Percentiles rank a stretch among this genome's conserved stretches.
Evolutionary conservation across 2,113 vertebrate species (phyloP).

Genomic region (Zosterops borbonicus): DNA sequence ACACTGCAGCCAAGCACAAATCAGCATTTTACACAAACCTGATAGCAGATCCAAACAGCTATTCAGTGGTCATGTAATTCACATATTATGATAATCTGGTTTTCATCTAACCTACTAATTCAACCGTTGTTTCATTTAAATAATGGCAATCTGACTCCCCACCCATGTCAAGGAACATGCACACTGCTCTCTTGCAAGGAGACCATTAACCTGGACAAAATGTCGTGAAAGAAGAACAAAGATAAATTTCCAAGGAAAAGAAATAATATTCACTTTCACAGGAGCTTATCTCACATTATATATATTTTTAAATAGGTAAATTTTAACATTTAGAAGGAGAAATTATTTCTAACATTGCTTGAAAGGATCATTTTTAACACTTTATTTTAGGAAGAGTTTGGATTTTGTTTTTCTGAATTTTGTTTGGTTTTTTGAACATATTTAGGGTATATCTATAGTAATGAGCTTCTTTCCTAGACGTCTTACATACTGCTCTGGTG

Average conservation of each 20-base stretch:
- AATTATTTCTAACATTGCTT: not conserved
- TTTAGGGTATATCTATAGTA: not conserved
- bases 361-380: not conserved
- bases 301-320: not conserved
- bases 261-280: not conserved
- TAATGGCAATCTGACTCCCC: slow-evolving; percentile 36
- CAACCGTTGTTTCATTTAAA: not conserved
- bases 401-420: not conserved
- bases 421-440: not conserved
- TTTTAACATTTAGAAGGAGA: not conserved
- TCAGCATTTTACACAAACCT: not conserved
- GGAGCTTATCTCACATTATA: not conserved
- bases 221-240: not conserved
- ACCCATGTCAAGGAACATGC: not conserved
- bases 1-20: slow-evolving; percentile 5
- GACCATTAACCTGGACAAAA: not conserved
- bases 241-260: not conserved
- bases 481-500: not conserved
- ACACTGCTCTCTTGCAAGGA: not conserved
- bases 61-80: slow-evolving; percentile 22
- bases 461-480: not conserved
- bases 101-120: slow-evolving; percentile 38
- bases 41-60: slow-evolving; percentile 15
- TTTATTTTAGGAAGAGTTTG: not conserved
- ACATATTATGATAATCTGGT: slow-evolving; percentile 48